Base-by-base conservation (phyloP, 2,888 invertebrate species). In the Leucophenga montana region DNA sequence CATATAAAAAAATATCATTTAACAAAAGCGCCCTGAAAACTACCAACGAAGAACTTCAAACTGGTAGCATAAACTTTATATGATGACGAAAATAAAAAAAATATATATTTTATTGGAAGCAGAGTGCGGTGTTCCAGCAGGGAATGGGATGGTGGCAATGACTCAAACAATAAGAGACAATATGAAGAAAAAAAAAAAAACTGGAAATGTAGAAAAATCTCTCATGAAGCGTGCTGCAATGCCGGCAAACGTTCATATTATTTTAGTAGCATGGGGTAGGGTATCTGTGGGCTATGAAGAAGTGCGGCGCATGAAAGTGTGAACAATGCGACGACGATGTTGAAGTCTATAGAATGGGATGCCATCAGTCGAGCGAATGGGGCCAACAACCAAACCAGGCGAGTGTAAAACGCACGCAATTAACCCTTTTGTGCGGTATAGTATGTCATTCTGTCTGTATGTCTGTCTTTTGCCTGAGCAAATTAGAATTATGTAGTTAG, bases 401-500 rank as follows among this genome's bases (percentile, higher is more conserved):
- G 50, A 50, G 18, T 16, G 18, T 16, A 59, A 59, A 33, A 33
- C 59, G 59, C 33, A 59, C 31, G 59, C 59, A 59, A 59, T 59
- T 59, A 59, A 59, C 59, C 59, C 59, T 59, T 59, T 59, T 59
- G n/a, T 59, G 59, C 59, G 39, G 39, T 8, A 39, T 39, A 39
- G 39, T 39, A 8, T 39, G 39, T 39, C 39, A 3, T 3, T 27
- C 27, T 27, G 39, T 3, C 11, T 39, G 39, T 39, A 39, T 39
- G 39, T 39, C 39, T 39, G 39, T 39, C 39, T 39, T 39, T 39
- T 39, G 39, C 39, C 39, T 59, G 9, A 33, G 59, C 59, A 59
- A 59, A 59, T 59, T 59, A 59, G 33, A 59, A 59, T 59, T 59
- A 59, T 59, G 57, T 31, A 59, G 50, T 50, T 50, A 50, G 50